Conservation (phyloP, 1,140 invertebrate species). For the Watersipora subatra region DNA sequence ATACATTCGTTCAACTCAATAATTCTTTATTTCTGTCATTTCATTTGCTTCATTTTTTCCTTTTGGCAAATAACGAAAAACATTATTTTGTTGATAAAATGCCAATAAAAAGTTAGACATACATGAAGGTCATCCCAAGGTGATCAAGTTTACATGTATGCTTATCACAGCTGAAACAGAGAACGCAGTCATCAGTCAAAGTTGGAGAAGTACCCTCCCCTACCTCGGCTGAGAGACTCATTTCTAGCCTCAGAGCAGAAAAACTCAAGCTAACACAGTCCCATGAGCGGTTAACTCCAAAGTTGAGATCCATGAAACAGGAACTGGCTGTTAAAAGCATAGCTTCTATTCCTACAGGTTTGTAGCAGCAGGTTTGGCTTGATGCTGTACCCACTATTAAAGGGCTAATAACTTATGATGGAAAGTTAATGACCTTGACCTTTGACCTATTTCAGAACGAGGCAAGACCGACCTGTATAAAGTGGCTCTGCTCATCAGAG, state of each 20-base stretch:
- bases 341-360: not conserved
- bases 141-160: too few relatives aligned
- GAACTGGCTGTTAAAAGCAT: not conserved
- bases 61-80: too few relatives aligned
- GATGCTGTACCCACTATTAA: not conserved
- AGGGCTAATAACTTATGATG: too few relatives aligned
- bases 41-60: too few relatives aligned
- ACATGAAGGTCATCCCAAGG: too few relatives aligned
- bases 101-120: too few relatives aligned
- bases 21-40: too few relatives aligned
- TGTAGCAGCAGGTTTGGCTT: not conserved
- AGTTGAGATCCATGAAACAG: not conserved
- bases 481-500: constrained; percentile 23
- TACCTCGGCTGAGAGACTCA: not conserved
- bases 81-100: too few relatives aligned
- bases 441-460: not conserved
- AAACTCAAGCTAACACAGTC: not conserved
- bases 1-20: too few relatives aligned
- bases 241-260: not conserved
- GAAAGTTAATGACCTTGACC: too few relatives aligned
- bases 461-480: constrained; percentile 22
- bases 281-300: not conserved
- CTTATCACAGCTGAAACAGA: not conserved
- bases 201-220: not conserved
- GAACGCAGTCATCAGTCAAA: not conserved